phyloP scores from a whole-genome alignment of 2,113 vertebrate species.

The Hylia prasina region DNA sequence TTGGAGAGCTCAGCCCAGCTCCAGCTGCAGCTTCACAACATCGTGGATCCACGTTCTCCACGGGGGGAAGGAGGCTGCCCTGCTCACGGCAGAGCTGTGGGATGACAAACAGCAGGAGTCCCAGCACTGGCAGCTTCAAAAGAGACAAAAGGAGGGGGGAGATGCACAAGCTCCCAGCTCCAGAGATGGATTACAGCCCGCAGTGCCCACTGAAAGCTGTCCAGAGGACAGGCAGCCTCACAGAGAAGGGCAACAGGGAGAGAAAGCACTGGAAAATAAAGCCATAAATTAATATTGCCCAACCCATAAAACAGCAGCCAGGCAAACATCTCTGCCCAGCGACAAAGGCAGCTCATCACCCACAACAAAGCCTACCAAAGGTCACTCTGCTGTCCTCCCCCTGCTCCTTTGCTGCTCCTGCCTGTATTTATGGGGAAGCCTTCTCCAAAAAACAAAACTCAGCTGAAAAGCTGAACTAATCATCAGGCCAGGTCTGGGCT shows the following conservation, averaged over 20 bases:
- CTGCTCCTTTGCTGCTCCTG: background rate
- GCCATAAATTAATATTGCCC: background rate
- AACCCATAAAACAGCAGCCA: background rate
- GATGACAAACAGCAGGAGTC: background rate
- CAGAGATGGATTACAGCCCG: background rate
- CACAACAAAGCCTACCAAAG: background rate
- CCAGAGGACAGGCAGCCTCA: background rate
- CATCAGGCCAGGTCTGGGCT: background rate
- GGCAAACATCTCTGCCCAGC: background rate
- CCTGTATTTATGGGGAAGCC: background rate
- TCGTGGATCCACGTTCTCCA: background rate
- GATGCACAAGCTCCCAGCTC: background rate
- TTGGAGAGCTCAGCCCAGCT: background rate
- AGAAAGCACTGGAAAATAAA: background rate
- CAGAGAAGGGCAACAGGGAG: background rate
- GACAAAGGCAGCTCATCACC: background rate
- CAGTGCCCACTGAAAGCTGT: background rate
- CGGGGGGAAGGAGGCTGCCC: background rate
- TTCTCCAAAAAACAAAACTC: background rate
- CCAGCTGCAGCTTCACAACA: fast-evolving
- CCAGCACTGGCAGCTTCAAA: background rate
- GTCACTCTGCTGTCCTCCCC: background rate
- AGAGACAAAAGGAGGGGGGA: background rate
- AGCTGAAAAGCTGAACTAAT: background rate
- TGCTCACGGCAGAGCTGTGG: background rate